phyloP scores from a whole-genome alignment of 2,888 invertebrate genomes.

The Drosophila eohydei region DNA sequence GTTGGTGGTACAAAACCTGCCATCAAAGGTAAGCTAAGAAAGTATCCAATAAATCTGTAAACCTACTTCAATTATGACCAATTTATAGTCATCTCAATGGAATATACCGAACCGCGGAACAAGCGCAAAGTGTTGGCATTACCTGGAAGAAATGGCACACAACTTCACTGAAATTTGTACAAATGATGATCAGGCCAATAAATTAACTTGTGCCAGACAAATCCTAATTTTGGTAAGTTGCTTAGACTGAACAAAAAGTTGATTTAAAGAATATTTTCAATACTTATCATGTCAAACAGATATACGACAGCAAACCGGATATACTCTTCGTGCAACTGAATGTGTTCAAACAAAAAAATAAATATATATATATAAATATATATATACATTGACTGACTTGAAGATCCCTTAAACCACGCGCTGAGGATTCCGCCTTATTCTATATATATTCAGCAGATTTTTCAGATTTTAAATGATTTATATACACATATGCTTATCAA shows the following conservation, averaged over 20 bases:
- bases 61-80: background rate
- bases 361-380: too few species aligned
- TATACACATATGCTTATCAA: too few species aligned
- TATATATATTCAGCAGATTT: too few species aligned
- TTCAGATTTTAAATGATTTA: too few species aligned
- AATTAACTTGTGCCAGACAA: background rate
- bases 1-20: conserved; percentile 1
- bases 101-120: background rate
- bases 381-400: too few species aligned
- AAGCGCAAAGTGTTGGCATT: background rate
- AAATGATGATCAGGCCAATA: conserved; percentile 3
- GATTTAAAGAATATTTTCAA: background rate
- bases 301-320: background rate
- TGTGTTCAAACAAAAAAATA: too few species aligned
- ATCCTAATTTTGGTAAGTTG: background rate
- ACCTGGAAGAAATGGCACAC: background rate
- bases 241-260: background rate
- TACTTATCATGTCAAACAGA: background rate
- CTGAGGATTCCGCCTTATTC: too few species aligned
- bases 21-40: background rate
- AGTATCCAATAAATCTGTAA: too few species aligned
- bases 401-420: too few species aligned
- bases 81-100: background rate
- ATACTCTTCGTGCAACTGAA: too few species aligned
- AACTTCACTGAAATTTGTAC: background rate